These are phyloP conservation scores for Poecilia wingei DNA, from an alignment of 2,797 vertebrate species.

Conservation along the genomic window DNA sequence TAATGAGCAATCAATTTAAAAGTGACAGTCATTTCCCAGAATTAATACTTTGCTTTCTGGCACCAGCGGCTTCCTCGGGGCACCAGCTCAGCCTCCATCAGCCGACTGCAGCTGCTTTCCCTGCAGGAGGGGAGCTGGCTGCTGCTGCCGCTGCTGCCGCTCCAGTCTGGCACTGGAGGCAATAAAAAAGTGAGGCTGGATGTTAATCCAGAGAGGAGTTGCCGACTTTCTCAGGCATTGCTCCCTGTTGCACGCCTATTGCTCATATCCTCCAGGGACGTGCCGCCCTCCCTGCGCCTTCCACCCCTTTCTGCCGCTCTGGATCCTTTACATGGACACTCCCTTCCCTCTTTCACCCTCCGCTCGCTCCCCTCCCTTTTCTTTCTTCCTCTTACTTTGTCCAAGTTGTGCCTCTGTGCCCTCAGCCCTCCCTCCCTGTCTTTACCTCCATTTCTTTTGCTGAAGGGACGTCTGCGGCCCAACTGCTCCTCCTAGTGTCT, in stretches of 20 bases:
- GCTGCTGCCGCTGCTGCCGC: slow-evolving; percentile 32
- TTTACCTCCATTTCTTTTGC: neutral
- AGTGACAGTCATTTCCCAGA: slow-evolving; percentile 32
- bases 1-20: slow-evolving; percentile 29
- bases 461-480: slow-evolving; percentile 19
- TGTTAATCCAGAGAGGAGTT: slow-evolving; percentile 68
- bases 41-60: slow-evolving; percentile 46
- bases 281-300: slow-evolving; percentile 29
- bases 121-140: slow-evolving; percentile 48
- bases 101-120: slow-evolving; percentile 40
- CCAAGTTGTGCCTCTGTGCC: slow-evolving; percentile 50
- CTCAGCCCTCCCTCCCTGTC: slow-evolving; percentile 22
- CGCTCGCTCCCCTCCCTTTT: slow-evolving; percentile 44
- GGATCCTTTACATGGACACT: slow-evolving; percentile 67
- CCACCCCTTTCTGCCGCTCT: slow-evolving; percentile 36
- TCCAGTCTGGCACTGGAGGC: slow-evolving; percentile 57
- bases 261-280: slow-evolving; percentile 75
- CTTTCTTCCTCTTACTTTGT: slow-evolving; percentile 52
- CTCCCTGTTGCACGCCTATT: slow-evolving; percentile 80
- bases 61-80: slow-evolving; percentile 38
- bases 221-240: slow-evolving; percentile 73
- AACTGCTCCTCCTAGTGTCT: slow-evolving; percentile 68
- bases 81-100: slow-evolving; percentile 35
- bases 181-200: slow-evolving; percentile 54
- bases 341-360: slow-evolving; percentile 57